Evolutionary conservation across 2,797 vertebrate genomes (phyloP).

Genomic region (Sebastes trivittatus): DNA sequence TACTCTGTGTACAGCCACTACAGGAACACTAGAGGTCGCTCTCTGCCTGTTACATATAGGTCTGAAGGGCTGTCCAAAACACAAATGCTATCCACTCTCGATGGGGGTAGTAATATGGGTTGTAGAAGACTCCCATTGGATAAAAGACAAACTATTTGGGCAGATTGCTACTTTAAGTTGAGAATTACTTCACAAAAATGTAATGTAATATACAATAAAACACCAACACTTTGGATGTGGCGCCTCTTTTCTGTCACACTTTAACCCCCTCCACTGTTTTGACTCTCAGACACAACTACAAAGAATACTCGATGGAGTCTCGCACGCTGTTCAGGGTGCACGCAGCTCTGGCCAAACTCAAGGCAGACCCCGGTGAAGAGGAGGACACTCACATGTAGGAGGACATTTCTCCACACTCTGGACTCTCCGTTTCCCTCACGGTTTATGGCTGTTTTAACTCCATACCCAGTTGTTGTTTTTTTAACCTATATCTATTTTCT

Average conservation of each 20-base stretch:
- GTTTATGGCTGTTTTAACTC: background rate
- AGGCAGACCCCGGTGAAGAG: conserved; percentile 78
- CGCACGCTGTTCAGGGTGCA: conserved; percentile 88
- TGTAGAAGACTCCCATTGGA: background rate
- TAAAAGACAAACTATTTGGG: too few species aligned
- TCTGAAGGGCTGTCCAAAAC: background rate
- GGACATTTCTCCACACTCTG: background rate
- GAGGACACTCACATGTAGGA: conserved; percentile 75
- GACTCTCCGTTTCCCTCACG: background rate
- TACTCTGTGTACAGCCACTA: background rate
- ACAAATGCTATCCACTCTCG: background rate
- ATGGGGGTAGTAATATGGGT: too few species aligned
- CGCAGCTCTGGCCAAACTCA: conserved; percentile 86
- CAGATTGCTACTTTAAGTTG: background rate
- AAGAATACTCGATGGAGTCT: conserved; percentile 90
- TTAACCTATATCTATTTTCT: background rate
- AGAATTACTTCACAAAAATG: background rate
- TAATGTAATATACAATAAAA: background rate
- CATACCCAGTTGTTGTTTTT: background rate
- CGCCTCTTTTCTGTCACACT: background rate
- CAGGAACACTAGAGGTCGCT: conserved; percentile 41
- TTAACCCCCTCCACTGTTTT: background rate
- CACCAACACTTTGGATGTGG: background rate
- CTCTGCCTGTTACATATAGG: background rate
- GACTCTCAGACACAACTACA: conserved; percentile 83